phyloP scores from a whole-genome alignment of 1,140 invertebrate genomes.

The Polypedilum vanderplanki region DNA sequence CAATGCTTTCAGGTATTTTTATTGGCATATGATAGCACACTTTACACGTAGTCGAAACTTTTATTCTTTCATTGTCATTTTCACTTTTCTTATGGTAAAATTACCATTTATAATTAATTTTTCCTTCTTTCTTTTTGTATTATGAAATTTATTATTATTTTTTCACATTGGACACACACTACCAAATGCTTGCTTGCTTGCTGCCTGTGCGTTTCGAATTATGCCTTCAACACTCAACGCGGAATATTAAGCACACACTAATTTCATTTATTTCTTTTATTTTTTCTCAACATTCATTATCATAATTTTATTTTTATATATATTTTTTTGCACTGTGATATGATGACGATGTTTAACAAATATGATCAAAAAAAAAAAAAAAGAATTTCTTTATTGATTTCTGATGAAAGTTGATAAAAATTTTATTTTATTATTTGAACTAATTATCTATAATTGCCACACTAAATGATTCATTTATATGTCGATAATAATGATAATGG shows the following conservation, averaged over 20 bases:
- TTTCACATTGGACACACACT: neutral
- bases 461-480: neutral
- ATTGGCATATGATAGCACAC: neutral
- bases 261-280: constrained; percentile 23
- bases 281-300: constrained; percentile 21
- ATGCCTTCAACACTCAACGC: constrained; percentile 23
- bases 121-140: neutral
- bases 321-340: constrained; percentile 10
- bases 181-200: neutral
- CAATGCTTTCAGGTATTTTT: neutral
- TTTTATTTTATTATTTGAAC: neutral
- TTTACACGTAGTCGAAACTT: neutral
- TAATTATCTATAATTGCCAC: neutral
- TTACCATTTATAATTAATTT: constrained; percentile 28
- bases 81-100: neutral
- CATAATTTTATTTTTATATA: constrained; percentile 5
- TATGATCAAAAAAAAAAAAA: too few species aligned
- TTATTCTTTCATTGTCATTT: neutral
- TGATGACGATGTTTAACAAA: too few species aligned
- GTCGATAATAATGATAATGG: too few species aligned
- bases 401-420: neutral
- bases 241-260: constrained; percentile 27
- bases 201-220: neutral
- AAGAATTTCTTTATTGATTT: too few species aligned
- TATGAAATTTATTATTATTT: constrained; percentile 11